Conservation (phyloP, 2,888 invertebrate genomes). For the Melieria omissa region DNA sequence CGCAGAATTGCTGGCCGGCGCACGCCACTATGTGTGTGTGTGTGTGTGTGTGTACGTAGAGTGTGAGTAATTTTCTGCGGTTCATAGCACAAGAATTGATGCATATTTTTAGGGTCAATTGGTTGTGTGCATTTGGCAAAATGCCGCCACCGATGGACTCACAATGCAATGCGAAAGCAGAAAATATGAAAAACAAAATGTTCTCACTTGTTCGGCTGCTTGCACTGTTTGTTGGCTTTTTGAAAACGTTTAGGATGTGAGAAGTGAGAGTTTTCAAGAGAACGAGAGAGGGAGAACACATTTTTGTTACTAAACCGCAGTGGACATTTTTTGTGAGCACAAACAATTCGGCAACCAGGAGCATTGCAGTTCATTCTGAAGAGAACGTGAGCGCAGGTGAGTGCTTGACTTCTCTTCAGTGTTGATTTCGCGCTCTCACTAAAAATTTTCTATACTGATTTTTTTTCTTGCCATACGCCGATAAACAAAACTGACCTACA, state of each 20-base stretch:
- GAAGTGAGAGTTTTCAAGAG: constrained; percentile 2
- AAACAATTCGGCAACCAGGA: too few relatives aligned
- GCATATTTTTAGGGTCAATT: constrained; percentile 34
- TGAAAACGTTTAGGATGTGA: constrained; percentile 6
- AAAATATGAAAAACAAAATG: too few relatives aligned
- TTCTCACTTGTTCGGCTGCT: too few relatives aligned
- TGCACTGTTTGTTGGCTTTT: too few relatives aligned
- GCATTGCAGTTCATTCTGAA: too few relatives aligned
- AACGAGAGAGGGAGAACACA: neutral
- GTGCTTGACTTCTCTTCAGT: too few relatives aligned
- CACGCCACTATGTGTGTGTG: neutral
- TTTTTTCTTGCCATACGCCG: neutral
- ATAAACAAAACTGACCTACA: constrained; percentile 57
- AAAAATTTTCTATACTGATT: too few relatives aligned
- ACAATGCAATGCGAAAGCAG: too few relatives aligned
- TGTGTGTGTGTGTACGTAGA: constrained; percentile 8
- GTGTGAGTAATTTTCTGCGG: constrained; percentile 34
- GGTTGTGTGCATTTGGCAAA: constrained; percentile 21
- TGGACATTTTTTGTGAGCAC: too few relatives aligned
- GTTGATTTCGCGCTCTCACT: too few relatives aligned
- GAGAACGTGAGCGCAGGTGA: too few relatives aligned
- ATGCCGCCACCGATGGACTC: constrained; percentile 9
- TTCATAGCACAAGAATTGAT: constrained; percentile 27
- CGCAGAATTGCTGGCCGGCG: too few relatives aligned
- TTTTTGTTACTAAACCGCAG: neutral